Evolutionary conservation across 2,888 invertebrate genomes (phyloP).

Genomic region (Cryptus viduatorius): DNA sequence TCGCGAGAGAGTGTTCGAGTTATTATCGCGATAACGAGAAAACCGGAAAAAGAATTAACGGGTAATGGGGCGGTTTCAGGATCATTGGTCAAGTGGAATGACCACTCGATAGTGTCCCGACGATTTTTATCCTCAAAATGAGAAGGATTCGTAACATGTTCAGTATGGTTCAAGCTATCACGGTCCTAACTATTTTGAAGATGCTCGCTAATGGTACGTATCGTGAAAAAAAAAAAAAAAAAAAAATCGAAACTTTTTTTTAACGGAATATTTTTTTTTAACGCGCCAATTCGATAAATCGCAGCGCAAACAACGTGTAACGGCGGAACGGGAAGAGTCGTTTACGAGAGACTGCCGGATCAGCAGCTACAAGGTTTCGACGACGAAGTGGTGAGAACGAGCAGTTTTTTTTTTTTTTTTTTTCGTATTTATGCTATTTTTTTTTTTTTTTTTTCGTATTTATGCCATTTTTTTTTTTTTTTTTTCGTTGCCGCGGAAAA

Average conservation of each 20-base stretch:
- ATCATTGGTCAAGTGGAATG: slow-evolving; percentile 78
- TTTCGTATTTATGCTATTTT: not conserved
- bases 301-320: slow-evolving; percentile 96
- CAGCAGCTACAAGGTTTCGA: slow-evolving; percentile 96
- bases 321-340: slow-evolving; percentile 94
- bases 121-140: slow-evolving; percentile 86
- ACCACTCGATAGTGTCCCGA: slow-evolving; percentile 77
- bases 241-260: not conserved
- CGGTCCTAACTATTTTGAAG: slow-evolving; percentile 93
- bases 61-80: slow-evolving; percentile 70
- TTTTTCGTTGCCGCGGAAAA: not conserved
- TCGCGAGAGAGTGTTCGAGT: not conserved
- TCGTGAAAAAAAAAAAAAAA: not conserved
- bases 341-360: slow-evolving; percentile 95
- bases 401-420: not conserved
- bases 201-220: slow-evolving; percentile 92
- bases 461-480: not conserved
- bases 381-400: slow-evolving; percentile 91
- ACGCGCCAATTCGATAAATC: slow-evolving; percentile 69
- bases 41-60: not conserved
- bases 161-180: slow-evolving; percentile 94
- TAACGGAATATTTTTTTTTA: not conserved
- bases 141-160: slow-evolving; percentile 87
- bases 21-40: not conserved
- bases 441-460: not conserved